Evolutionary conservation across 2,113 vertebrate genomes (phyloP).

Genomic region (Proterorhinus semilunaris): DNA sequence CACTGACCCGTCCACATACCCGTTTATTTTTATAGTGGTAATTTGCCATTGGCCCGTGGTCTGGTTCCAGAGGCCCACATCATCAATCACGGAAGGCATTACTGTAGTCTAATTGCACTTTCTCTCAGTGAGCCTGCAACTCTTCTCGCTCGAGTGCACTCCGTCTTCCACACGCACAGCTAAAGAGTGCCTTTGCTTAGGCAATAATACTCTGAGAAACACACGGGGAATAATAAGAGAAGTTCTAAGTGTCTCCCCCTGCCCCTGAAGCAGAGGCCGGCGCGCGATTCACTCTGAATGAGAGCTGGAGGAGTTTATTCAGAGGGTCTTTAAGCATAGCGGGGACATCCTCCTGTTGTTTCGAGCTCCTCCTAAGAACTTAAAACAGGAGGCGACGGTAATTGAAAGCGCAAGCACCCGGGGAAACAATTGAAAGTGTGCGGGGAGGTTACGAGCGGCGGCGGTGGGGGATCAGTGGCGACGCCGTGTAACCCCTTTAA

Average conservation of each 20-base stretch:
- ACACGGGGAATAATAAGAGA: slow-evolving; percentile 2
- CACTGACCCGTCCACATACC: slow-evolving; percentile 68
- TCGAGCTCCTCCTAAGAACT: slow-evolving; percentile 26
- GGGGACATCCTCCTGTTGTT: slow-evolving; percentile 21
- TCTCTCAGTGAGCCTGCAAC: slow-evolving; percentile 53
- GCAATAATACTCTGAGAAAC: background rate
- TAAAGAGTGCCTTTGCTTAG: background rate
- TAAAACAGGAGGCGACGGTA: slow-evolving; percentile 35
- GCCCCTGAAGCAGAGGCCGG: background rate
- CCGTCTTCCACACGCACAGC: slow-evolving; percentile 23
- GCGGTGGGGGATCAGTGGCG: slow-evolving; percentile 47
- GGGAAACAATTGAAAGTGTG: slow-evolving; percentile 53
- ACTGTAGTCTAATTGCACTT: slow-evolving; percentile 73
- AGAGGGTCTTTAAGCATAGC: slow-evolving; percentile 1
- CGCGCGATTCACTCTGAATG: slow-evolving; percentile 4
- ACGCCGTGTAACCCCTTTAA: slow-evolving; percentile 68
- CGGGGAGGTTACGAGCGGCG: slow-evolving; percentile 7
- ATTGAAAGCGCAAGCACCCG: slow-evolving; percentile 48
- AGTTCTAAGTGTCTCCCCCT: background rate
- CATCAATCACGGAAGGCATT: slow-evolving; percentile 72
- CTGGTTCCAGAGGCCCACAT: slow-evolving; percentile 69
- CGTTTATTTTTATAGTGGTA: slow-evolving; percentile 74
- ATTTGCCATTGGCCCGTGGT: slow-evolving; percentile 70
- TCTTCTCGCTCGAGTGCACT: slow-evolving; percentile 33
- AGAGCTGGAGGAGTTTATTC: slow-evolving; percentile 10